Base-by-base conservation (phyloP, 2,113 vertebrate genomes). In the Okapia johnstoni region DNA sequence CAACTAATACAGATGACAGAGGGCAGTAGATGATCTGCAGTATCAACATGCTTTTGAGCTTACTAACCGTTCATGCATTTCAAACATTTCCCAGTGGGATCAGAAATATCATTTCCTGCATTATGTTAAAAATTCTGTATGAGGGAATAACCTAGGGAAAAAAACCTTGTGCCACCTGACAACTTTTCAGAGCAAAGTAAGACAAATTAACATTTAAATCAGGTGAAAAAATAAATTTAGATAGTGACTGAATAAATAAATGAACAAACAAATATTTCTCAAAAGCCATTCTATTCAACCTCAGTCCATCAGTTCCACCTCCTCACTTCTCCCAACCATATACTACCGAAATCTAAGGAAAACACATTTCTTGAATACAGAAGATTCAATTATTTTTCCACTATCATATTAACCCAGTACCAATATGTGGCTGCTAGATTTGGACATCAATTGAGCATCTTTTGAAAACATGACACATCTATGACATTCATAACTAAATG, bases 31-130 rank as follows among this genome's bases (percentile, higher is more conserved):
- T 93, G 97, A 96, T 96, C 98, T 97, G 97, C 87, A 97, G 83
- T 96, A 97, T 95, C 97, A 97, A 97, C 98, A 99, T 99, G 98
- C 98, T 98, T 66, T 66, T 95, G 90, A 97, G 92, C 66, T 98
- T 98, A 93, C 91, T 96, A 98, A 94, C 3, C 76, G 96, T 85
- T 98, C 98, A 99, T 99, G 98, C 98, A 98, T 96, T 90, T 98
- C 97, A 99, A 97, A 97, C 96, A 98, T 80, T 85, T 97, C 95
- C 14, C 96, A 76, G 85, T 2, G 76, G 57, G 54, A 85, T 26
- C 30, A 86, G 61, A 84, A 91, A 58, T 58, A 61, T n/a, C 33
- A 61, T 87, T 89, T 86, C 48, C 54, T 79, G 60, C 15, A 84
- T 19, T 33, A 87, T 19, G 25, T 55, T n/a, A 85, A 96, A 93